Evolutionary conservation across 1,140 invertebrate species (phyloP).

Genomic region (Leptonema lineaticorne): DNA sequence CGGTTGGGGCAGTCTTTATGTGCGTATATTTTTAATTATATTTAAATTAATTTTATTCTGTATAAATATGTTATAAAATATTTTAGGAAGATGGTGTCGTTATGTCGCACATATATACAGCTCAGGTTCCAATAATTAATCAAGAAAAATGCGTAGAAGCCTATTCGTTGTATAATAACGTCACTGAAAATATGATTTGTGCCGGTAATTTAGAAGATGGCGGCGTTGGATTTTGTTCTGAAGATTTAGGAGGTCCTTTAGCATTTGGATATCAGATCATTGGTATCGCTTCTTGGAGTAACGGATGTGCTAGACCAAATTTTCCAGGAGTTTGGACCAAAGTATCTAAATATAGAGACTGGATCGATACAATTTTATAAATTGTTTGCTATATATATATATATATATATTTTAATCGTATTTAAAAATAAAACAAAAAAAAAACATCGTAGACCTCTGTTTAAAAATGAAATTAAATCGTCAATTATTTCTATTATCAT

Average conservation of each 20-base stretch:
- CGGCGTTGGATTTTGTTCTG: conserved; percentile 41
- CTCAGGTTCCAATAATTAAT: conserved; percentile 47
- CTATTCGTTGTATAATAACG: conserved; percentile 40
- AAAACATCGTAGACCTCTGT: too few species aligned
- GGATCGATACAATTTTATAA: conserved; percentile 42
- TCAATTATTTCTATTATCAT: background rate
- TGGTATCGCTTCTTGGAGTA: conserved; percentile 54
- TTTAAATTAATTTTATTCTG: background rate
- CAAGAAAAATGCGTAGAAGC: conserved; percentile 42
- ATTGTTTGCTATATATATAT: too few species aligned
- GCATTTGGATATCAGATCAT: conserved; percentile 42
- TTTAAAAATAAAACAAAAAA: too few species aligned
- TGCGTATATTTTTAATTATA: background rate
- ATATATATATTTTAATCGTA: too few species aligned
- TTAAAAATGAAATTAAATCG: too few species aligned
- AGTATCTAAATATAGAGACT: conserved; percentile 48
- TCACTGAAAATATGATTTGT: conserved; percentile 48
- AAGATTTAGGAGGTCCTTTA: conserved; percentile 49
- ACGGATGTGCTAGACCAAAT: conserved; percentile 49
- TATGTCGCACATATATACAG: conserved; percentile 46
- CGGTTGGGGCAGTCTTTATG: conserved; percentile 47
- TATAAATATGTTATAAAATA: background rate
- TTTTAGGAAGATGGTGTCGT: conserved; percentile 27
- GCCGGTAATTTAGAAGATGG: conserved; percentile 56
- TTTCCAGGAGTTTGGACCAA: conserved; percentile 66